Base-by-base conservation (phyloP, 2,888 invertebrate genomes). In the Megastigmus dorsalis region DNA sequence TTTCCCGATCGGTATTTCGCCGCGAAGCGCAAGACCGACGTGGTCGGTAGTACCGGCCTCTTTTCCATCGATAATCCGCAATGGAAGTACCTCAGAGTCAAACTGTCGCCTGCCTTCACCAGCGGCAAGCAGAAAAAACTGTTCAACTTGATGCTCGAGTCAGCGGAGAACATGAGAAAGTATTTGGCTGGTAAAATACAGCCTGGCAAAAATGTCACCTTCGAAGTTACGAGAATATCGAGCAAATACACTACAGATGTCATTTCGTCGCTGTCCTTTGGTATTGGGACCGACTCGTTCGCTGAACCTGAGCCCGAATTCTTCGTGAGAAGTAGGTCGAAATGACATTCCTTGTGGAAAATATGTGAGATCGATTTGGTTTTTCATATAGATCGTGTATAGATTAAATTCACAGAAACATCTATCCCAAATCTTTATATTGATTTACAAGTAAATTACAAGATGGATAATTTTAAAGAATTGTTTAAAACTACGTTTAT, bases 51-150 rank as follows among this genome's bases (percentile, higher is more conserved):
- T 3, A 80, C 83, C n/a, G 83, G 85, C 72, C 79, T 90, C 20
- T 85, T 90, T 78, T 82, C 87, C 0, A 81, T 89, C 50, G 83
- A 86, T 63, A 89, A 89, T 74, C 88, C 89, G 0, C 84, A 88
- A 59, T 91, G 91, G 91, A 90, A 87, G 77, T 80, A 82, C 15
- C 77, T 90, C 6, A 84, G 91, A 41, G 79, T 84, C 0, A 90
- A 90, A 80, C 72, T 91, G 55, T 88, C 90, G 0, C 90, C 91
- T 0, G 88, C 89, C 0, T 92, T 91, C 79, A 89, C 90, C 0
- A 89, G 89, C 0, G 90, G 90, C 23, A 92, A 91, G 81, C 82
- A 91, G 36, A 91, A 90, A 80, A 84, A 80, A 50, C 88, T 91
- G 85, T 89, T 89, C 62, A 79, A 83, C 1, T 81, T 90, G 5